These are phyloP conservation scores for Thyatira batis DNA, from an alignment of 2,888 invertebrate species.

Conservation along the genomic window DNA sequence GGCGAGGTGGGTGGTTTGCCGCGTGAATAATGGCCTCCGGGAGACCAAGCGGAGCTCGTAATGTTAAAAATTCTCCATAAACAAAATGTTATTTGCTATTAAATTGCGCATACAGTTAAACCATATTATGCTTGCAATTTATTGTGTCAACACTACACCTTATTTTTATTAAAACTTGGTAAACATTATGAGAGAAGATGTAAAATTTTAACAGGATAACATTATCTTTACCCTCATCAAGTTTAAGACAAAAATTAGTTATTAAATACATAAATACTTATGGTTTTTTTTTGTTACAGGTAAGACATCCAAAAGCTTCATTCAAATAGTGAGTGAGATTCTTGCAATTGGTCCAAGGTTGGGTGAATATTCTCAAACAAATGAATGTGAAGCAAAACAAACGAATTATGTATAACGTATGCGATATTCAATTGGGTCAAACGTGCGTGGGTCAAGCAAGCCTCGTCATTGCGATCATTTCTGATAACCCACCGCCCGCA, in stretches of 20 bases:
- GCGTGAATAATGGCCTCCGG: slow-evolving; percentile 71
- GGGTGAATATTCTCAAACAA: slow-evolving; percentile 39
- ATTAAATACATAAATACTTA: neutral
- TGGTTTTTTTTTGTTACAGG: neutral
- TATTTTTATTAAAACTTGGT: no score
- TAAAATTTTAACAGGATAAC: no score
- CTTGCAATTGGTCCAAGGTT: slow-evolving; percentile 47
- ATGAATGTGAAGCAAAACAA: slow-evolving; percentile 41
- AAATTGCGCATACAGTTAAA: slow-evolving; percentile 10
- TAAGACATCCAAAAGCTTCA: slow-evolving; percentile 1
- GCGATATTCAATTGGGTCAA: slow-evolving; percentile 73
- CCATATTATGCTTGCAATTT: slow-evolving; percentile 1
- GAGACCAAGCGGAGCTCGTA: slow-evolving; percentile 54
- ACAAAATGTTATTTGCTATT: slow-evolving; percentile 22
- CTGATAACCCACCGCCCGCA: slow-evolving; percentile 66
- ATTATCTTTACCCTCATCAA: no score
- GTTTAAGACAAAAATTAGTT: no score
- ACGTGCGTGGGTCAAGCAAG: slow-evolving; percentile 65
- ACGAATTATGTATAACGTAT: slow-evolving; percentile 40
- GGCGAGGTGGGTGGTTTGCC: slow-evolving; percentile 70
- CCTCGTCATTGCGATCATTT: slow-evolving; percentile 59
- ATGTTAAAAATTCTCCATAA: slow-evolving; percentile 51
- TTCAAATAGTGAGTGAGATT: neutral
- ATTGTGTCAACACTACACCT: neutral
- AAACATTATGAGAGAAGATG: no score